A percentile compares a stretch with the other conserved stretches of the same genome.
phyloP scores from a whole-genome alignment of 2,888 invertebrate species.

The Nymphalis c-album region DNA sequence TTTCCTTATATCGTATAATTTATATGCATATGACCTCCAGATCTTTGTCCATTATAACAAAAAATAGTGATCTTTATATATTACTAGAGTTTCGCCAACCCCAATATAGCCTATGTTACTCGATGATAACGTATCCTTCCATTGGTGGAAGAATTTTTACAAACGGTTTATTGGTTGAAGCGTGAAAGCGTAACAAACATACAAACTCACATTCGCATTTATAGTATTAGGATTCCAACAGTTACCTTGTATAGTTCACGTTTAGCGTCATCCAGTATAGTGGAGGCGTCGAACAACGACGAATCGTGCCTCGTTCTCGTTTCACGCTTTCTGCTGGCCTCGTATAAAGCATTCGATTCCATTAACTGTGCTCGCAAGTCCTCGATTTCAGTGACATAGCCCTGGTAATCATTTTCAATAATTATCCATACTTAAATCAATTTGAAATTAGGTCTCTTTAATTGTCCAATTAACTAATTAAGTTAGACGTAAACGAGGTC shows the following conservation, averaged over 20 bases:
- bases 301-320: conserved; percentile 63
- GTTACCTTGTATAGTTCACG: conserved; percentile 85
- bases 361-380: conserved; percentile 92
- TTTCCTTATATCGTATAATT: too few species aligned
- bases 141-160: too few species aligned
- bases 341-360: conserved; percentile 85
- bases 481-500: too few species aligned
- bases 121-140: too few species aligned
- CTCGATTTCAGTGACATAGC: conserved; percentile 95
- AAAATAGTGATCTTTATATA: too few species aligned
- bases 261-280: conserved; percentile 88
- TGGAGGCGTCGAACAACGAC: conserved; percentile 62
- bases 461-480: too few species aligned
- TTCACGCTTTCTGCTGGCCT: conserved; percentile 65
- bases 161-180: too few species aligned
- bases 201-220: not conserved
- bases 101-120: too few species aligned
- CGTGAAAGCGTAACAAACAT: too few species aligned
- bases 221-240: not conserved
- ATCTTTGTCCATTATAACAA: not conserved
- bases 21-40: too few species aligned
- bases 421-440: not conserved
- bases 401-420: conserved; percentile 61
- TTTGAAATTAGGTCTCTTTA: not conserved
- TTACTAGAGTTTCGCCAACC: too few species aligned